Percentiles rank a stretch among this genome's conserved stretches.
These are phyloP conservation scores for Ectemnius cavifrons DNA, from an alignment of 2,888 invertebrate species.

Conservation along the genomic window DNA sequence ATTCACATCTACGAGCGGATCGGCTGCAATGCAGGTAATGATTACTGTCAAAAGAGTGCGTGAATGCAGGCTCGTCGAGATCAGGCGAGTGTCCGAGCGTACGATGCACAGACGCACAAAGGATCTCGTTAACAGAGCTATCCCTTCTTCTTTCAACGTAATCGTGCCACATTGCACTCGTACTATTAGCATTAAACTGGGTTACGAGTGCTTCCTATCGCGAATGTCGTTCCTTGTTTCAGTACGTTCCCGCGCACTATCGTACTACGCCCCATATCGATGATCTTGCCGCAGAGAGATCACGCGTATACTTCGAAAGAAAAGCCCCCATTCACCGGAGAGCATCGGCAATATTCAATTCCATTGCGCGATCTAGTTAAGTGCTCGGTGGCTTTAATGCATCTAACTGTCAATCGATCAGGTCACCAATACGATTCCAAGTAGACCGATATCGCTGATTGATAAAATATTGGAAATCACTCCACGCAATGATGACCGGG, in stretches of 20 bases:
- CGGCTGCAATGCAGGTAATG: too few relatives aligned
- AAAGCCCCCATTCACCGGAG: too few relatives aligned
- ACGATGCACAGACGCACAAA: conserved; percentile 24
- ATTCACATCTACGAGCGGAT: neutral
- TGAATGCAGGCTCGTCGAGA: neutral
- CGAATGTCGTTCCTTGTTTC: conserved; percentile 4
- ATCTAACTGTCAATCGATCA: too few relatives aligned
- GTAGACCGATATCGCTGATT: conserved; percentile 6
- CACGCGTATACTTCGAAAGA: too few relatives aligned
- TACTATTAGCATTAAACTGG: conserved; percentile 28
- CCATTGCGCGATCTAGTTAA: too few relatives aligned
- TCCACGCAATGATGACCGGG: neutral
- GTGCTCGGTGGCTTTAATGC: too few relatives aligned
- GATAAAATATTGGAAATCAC: conserved; percentile 35
- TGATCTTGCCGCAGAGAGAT: neutral
- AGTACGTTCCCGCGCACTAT: too few relatives aligned
- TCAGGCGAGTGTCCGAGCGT: too few relatives aligned
- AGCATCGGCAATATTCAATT: too few relatives aligned
- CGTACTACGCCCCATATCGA: neutral
- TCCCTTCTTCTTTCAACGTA: conserved; percentile 29
- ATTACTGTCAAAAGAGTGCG: neutral
- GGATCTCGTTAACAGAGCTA: conserved; percentile 32
- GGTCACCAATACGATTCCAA: neutral
- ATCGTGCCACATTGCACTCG: conserved; percentile 20
- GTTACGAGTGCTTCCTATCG: conserved; percentile 36